Evolutionary conservation across 2,888 invertebrate genomes (phyloP), one percentile per base, ranked within the genome.

Genomic region (Caenorhabditis macrosperma): DNA sequence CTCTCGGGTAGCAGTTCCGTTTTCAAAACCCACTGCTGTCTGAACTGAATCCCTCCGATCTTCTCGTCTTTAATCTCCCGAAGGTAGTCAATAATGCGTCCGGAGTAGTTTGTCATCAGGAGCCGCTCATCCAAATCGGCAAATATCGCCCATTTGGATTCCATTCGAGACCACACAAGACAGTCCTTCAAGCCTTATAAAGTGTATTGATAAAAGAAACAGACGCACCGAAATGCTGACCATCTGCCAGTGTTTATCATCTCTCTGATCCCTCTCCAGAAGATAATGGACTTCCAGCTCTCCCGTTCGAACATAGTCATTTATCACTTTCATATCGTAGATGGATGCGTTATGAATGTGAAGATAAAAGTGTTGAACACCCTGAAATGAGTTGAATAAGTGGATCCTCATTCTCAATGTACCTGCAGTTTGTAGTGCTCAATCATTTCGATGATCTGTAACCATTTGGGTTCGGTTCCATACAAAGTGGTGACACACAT

Each of bases 21-120:
- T 41, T 79, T 79, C 22, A 79, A 7, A 12, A 79, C 46, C 79
- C 79, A 79, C 35, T 60, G 61, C 22, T 79, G 74, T 52, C 79
- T 55, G 44, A 72, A 79, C 26, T 50, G 30, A 5, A 74, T 17
- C 3, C 50, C 55, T 9, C 35, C 79, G 15, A 77, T 35, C n/a
- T 26, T 57, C 15, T 55, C 20, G 57, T 64, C 41, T 4, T 57
- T 24, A 3, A 69, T 12, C 1, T 52, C 38, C 22, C 35, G 38
- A 17, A 68, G 22, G 28, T 76, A 76, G 38, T 68, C 63, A 2
- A 69, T 15, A 30, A 77, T 55, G 4, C 35, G 59, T 33, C 75
- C 75, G 0, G 35, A 24, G 41, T 75, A 75, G 4, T 66, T 12
- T 20, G 75, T 75, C 75, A 75, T 76, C 22, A 61, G 33, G 33